These are phyloP conservation scores for Erpetoichthys calabaricus DNA, from an alignment of 2,797 vertebrate genomes.

Conservation along the genomic window DNA sequence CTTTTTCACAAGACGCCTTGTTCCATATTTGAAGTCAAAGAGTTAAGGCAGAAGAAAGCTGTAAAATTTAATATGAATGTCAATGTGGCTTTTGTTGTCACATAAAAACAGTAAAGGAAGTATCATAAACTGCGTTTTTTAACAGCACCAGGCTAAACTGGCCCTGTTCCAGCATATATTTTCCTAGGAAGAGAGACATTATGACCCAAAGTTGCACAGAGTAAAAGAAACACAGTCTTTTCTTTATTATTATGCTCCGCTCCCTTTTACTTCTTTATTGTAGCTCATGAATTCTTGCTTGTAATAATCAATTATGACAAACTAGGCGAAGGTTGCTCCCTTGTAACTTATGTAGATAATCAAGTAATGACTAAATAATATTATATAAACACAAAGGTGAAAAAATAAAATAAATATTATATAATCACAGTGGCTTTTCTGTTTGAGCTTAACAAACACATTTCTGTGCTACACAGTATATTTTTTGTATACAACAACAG, in stretches of 20 bases:
- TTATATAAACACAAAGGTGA: too few species aligned
- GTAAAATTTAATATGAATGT: constrained; percentile 33
- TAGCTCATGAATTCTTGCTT: constrained; percentile 17
- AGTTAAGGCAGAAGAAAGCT: constrained; percentile 9
- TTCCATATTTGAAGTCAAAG: background rate
- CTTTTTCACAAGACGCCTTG: too few species aligned
- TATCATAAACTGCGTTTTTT: constrained; percentile 34
- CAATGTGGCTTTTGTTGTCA: constrained; percentile 32
- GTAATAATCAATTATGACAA: constrained; percentile 6
- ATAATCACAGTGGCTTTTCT: too few species aligned
- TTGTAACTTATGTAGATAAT: too few species aligned
- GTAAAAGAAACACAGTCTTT: constrained; percentile 3
- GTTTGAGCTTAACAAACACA: too few species aligned
- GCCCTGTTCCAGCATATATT: constrained; percentile 37
- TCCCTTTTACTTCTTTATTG: constrained; percentile 15
- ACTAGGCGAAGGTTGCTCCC: too few species aligned
- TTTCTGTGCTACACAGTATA: too few species aligned
- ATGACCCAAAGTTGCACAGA: constrained; percentile 12
- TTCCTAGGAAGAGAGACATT: constrained; percentile 41
- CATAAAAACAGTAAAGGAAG: constrained; percentile 39
- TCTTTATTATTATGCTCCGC: constrained; percentile 45
- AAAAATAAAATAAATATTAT: too few species aligned
- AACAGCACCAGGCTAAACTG: constrained; percentile 29
- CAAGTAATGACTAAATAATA: too few species aligned
- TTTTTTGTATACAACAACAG: too few species aligned